Base-by-base conservation (phyloP, 2,797 vertebrate genomes). In the Pogonophryne albipinna region DNA sequence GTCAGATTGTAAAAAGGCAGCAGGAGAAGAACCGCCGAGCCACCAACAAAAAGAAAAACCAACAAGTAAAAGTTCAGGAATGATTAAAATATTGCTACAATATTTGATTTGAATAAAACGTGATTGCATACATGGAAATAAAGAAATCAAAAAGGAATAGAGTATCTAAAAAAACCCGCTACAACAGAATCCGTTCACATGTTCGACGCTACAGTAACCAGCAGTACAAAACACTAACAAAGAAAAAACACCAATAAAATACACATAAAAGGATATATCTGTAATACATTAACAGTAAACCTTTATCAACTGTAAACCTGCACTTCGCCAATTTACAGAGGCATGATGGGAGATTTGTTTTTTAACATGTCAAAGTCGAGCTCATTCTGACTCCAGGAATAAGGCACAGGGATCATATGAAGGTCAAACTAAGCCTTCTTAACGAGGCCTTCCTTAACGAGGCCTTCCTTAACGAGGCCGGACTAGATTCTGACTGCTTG, bases 51-150 rank as follows among this genome's bases (percentile, higher is more conserved):
- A 66, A 69, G 71, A 64, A 69, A 73, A 75, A 62, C 74, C 66
- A 74, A 84, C 83, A 72, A 72, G 81, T 45, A 76, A 84, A 77
- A 89, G 84, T 77, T 85, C 80, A 91, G 92, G 92, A 94, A 94
- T 92, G 90, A 91, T 89, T 91, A 84, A 92, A 89, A 88, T 92
- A 91, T 89, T 89, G 88, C 88, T 89, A 91, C 78, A 47, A 90
- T 86, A 89, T 85, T 44, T 80, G 82, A 93, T 92, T 90, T 72
- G 87, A 91, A 92, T 87, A 94, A 91, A 92, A 88, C 71, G 52
- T 82, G 89, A 94, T 94, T 94, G 93, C 90, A 93, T 93, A 93
- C 83, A 81, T 84, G 63, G 61, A 80, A 84, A 85, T 74, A 65
- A 80, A 86, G 67, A 82, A 85, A 80, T 65, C 34, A 71, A 82